Conservation (phyloP, 1,140 invertebrate genomes). For the Drosophila erecta region DNA sequence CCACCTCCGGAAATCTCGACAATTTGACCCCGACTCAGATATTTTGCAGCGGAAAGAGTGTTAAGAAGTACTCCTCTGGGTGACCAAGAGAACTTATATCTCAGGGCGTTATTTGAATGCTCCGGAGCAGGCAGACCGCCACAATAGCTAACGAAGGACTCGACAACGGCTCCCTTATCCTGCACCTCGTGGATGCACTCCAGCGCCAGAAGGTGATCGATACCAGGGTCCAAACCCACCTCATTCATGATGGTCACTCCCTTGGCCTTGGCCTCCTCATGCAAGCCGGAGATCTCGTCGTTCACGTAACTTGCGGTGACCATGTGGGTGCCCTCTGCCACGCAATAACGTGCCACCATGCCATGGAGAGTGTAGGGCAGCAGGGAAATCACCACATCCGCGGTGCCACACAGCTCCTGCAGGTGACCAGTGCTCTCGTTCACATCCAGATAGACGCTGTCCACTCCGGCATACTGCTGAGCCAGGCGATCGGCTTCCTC, state of each 20-base stretch:
- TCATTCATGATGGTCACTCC: conserved; percentile 97
- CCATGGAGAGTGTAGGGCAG: conserved; percentile 97
- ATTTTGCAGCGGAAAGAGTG: conserved; percentile 94
- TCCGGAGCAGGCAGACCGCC: conserved; percentile 98
- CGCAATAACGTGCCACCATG: conserved; percentile 93
- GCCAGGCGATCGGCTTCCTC: conserved; percentile 94
- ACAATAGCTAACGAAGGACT: conserved; percentile 98
- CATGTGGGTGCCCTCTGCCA: conserved; percentile 94
- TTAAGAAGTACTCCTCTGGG: conserved; percentile 96
- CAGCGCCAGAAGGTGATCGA: conserved; percentile 98
- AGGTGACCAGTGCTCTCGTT: conserved; percentile 89
- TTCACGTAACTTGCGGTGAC: conserved; percentile 98
- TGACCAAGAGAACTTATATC: conserved; percentile 99
- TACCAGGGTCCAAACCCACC: conserved; percentile 98
- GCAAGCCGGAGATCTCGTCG: conserved; percentile 91
- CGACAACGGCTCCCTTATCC: conserved; percentile 92
- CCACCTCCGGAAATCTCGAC: conserved; percentile 96
- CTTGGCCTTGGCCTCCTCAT: conserved; percentile 92
- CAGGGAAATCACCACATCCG: conserved; percentile 94
- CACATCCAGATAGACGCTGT: conserved; percentile 93
- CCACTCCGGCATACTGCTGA: conserved; percentile 90
- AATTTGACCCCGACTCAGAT: conserved; percentile 93
- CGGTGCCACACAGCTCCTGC: conserved; percentile 89
- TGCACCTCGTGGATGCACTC: conserved; percentile 97
- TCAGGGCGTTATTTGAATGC: conserved; percentile 95